Conservation (phyloP, 2,797 vertebrate species). For the Neopelma chrysocephalum region DNA sequence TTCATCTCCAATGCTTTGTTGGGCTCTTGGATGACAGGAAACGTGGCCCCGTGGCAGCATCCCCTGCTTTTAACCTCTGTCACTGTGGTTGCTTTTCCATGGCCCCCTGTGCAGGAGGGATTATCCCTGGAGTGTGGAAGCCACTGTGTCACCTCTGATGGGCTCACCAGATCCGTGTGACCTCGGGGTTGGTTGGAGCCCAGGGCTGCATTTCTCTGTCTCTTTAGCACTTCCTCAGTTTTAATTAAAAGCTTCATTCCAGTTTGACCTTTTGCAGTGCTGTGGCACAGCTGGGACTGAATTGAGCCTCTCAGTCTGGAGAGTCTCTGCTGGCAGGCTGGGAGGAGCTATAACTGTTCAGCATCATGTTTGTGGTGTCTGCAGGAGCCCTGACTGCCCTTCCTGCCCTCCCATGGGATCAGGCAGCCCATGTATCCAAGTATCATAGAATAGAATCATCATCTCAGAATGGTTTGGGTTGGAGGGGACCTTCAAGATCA, state of each 20-base stretch:
- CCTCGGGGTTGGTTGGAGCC: background rate
- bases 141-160: background rate
- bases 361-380: background rate
- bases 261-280: background rate
- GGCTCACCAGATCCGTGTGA: background rate
- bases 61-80: background rate
- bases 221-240: background rate
- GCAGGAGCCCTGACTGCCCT: background rate
- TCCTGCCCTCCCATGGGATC: background rate
- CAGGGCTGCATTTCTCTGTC: background rate
- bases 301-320: background rate
- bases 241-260: background rate
- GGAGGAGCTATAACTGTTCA: background rate
- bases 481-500: background rate
- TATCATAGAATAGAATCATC: background rate
- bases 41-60: rapidly evolving
- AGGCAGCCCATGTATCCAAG: background rate
- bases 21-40: background rate
- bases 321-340: background rate
- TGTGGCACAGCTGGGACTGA: background rate
- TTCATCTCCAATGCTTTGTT: background rate
- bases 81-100: background rate
- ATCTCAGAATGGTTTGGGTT: background rate
- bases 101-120: background rate
- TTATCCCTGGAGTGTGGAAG: background rate